phyloP scores from a whole-genome alignment of 2,888 invertebrate genomes.

The Leucophenga maculata region DNA sequence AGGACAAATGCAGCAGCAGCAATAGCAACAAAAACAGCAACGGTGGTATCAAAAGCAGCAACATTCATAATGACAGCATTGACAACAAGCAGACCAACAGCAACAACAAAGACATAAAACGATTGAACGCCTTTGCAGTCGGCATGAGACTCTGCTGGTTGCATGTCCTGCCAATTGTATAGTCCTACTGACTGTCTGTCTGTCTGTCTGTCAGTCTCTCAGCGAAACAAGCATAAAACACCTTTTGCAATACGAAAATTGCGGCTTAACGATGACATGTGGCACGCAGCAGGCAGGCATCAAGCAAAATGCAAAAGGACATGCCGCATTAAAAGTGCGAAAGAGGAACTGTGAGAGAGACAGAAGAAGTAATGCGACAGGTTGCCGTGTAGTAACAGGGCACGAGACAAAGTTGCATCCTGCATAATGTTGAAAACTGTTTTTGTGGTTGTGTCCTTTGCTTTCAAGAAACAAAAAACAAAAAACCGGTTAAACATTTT shows the following conservation, averaged over 20 bases:
- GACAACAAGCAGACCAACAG: no score
- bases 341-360: neutral
- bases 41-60: neutral
- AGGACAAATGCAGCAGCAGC: neutral
- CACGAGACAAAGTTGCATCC: neutral
- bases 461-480: no score
- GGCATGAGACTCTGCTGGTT: neutral
- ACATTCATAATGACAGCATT: neutral
- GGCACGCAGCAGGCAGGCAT: neutral
- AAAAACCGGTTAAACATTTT: neutral
- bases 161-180: no score
- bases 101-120: neutral
- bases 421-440: conserved; percentile 2
- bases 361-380: neutral
- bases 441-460: conserved; percentile 2
- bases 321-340: neutral
- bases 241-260: conserved; percentile 21
- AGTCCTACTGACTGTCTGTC: no score
- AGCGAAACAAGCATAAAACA: conserved; percentile 9
- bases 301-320: neutral
- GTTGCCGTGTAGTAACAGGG: neutral
- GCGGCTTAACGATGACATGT: conserved; percentile 21
- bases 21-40: neutral
- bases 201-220: neutral
- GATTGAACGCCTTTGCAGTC: conserved; percentile 9